phyloP scores from a whole-genome alignment of 2,113 vertebrate genomes.

The Panthera leo region DNA sequence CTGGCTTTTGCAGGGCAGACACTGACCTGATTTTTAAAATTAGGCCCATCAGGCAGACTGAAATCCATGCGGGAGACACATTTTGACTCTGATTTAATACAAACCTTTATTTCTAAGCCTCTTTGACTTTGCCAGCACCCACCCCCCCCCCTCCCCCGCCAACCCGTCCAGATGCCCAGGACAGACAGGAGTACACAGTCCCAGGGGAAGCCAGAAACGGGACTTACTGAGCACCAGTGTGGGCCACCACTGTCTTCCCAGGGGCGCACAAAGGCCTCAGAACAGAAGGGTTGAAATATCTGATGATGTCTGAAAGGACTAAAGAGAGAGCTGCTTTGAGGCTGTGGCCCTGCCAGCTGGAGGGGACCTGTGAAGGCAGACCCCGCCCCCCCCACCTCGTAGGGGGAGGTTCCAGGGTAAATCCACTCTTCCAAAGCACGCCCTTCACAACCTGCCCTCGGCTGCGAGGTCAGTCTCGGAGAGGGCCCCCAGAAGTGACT shows the following conservation, averaged over 20 bases:
- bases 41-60: neutral
- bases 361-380: neutral
- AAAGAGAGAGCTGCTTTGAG: constrained; percentile 32
- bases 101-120: neutral
- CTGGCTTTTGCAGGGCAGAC: neutral
- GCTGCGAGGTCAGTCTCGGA: neutral
- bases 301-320: constrained; percentile 81
- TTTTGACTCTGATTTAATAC: neutral
- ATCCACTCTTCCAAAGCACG: neutral
- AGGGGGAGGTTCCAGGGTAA: neutral
- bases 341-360: neutral
- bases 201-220: neutral
- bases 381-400: accelerated
- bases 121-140: neutral
- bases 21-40: neutral
- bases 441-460: neutral
- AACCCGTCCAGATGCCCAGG: accelerated
- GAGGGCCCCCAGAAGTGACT: neutral
- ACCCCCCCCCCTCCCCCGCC: no score
- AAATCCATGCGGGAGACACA: neutral
- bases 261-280: neutral
- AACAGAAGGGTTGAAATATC: constrained; percentile 80
- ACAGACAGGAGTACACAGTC: neutral
- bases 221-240: constrained; percentile 72
- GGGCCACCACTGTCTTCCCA: accelerated